phyloP scores from a whole-genome alignment of 1,140 invertebrate species.

The Laodelphax striatellus region DNA sequence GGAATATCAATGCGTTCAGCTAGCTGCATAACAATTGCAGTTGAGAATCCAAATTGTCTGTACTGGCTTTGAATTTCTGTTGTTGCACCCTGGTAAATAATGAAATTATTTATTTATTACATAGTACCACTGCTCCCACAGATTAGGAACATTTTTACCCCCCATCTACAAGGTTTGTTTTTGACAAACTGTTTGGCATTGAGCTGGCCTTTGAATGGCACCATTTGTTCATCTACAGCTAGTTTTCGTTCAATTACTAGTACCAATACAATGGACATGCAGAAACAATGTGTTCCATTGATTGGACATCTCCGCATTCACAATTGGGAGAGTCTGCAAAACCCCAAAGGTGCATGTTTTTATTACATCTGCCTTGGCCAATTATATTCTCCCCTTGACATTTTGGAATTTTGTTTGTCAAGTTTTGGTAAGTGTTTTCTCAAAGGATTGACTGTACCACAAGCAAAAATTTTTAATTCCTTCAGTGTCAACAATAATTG shows the following conservation, averaged over 20 bases:
- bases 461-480: too few relatives aligned
- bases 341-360: too few relatives aligned
- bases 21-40: not conserved
- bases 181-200: not conserved
- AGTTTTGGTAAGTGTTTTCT: too few relatives aligned
- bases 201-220: constrained; percentile 10
- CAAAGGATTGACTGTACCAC: too few relatives aligned
- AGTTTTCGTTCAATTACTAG: not conserved
- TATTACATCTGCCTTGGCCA: too few relatives aligned
- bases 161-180: not conserved
- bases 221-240: constrained; percentile 10
- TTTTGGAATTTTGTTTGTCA: too few relatives aligned
- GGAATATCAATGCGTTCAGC: not conserved
- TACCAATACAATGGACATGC: too few relatives aligned
- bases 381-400: too few relatives aligned
- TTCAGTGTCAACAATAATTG: too few relatives aligned
- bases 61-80: not conserved
- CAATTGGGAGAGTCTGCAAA: too few relatives aligned
- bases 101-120: not conserved
- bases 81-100: not conserved
- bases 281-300: too few relatives aligned
- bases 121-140: not conserved
- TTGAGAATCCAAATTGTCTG: not conserved
- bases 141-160: not conserved
- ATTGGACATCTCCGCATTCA: too few relatives aligned